Conservation (phyloP, 2,888 invertebrate species). For the Cecidostiba fungosa region DNA sequence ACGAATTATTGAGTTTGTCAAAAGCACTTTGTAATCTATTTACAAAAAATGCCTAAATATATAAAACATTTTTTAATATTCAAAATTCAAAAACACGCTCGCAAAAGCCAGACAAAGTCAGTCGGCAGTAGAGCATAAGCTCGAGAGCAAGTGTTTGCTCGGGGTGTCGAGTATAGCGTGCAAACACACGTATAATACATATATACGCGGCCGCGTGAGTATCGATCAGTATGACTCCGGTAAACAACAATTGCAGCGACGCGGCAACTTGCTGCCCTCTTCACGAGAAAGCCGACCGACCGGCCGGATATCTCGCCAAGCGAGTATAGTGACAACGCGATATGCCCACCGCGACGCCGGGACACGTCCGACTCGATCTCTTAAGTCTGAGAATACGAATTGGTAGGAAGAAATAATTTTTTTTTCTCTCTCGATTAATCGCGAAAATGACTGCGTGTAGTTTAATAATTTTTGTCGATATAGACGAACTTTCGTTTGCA, state of each 20-base stretch:
- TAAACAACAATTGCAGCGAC: conserved; percentile 79
- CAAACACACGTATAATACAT: conserved; percentile 62
- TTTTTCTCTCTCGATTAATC: too few relatives aligned
- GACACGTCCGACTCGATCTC: background rate
- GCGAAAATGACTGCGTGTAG: too few relatives aligned
- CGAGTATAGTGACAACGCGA: background rate
- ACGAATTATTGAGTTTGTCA: too few relatives aligned
- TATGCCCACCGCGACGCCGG: background rate
- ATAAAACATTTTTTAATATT: too few relatives aligned
- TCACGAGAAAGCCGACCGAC: conserved; percentile 61
- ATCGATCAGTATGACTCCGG: conserved; percentile 80
- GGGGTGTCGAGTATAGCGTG: conserved; percentile 78
- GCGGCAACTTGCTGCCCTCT: conserved; percentile 73
- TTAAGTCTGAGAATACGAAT: background rate
- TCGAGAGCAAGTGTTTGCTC: conserved; percentile 1
- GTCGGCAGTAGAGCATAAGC: background rate
- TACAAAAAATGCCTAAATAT: too few relatives aligned
- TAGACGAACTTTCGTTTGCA: conserved; percentile 30
- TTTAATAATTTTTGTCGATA: background rate
- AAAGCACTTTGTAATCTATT: too few relatives aligned
- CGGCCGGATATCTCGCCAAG: conserved; percentile 15
- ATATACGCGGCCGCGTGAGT: conserved; percentile 66
- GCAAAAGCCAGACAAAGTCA: background rate
- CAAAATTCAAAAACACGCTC: background rate
- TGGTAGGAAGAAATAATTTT: too few relatives aligned